These are phyloP conservation scores for Calliopum simillimum DNA, from an alignment of 2,888 invertebrate species.

Conservation along the genomic window DNA sequence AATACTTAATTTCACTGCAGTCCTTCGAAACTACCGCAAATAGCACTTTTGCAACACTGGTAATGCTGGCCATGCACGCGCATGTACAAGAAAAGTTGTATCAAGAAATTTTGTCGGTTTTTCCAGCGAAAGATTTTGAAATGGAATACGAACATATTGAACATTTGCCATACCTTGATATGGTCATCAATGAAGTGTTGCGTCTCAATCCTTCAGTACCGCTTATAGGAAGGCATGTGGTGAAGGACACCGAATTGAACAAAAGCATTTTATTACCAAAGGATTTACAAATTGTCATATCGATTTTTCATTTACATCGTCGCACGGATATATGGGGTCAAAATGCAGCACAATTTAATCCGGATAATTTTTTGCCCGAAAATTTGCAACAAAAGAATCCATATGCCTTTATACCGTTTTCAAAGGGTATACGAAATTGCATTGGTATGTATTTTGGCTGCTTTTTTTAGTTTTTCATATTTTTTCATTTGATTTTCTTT, in stretches of 20 bases:
- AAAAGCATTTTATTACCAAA: constrained; percentile 46
- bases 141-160: constrained; percentile 43
- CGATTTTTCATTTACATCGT: constrained; percentile 48
- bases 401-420: constrained; percentile 53
- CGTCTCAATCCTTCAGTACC: constrained; percentile 50
- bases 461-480: background rate
- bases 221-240: constrained; percentile 46
- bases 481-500: constrained; percentile 2
- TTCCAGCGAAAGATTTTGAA: constrained; percentile 44
- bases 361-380: constrained; percentile 49
- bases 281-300: constrained; percentile 42
- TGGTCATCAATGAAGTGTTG: constrained; percentile 51
- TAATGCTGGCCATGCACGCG: constrained; percentile 48
- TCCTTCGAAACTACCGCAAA: constrained; percentile 49
- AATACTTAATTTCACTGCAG: constrained; percentile 16
- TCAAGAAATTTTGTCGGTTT: constrained; percentile 43
- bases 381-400: constrained; percentile 47
- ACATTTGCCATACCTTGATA: constrained; percentile 50
- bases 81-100: constrained; percentile 43
- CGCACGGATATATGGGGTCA: constrained; percentile 49
- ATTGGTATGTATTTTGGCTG: constrained; percentile 45
- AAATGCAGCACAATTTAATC: constrained; percentile 48
- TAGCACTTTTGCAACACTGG: constrained; percentile 37
- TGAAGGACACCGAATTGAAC: constrained; percentile 38
- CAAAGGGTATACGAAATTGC: constrained; percentile 53